Evolutionary conservation across 2,113 vertebrate genomes (phyloP), one percentile per base, ranked within the genome.

Genomic region (Silurus asotus): DNA sequence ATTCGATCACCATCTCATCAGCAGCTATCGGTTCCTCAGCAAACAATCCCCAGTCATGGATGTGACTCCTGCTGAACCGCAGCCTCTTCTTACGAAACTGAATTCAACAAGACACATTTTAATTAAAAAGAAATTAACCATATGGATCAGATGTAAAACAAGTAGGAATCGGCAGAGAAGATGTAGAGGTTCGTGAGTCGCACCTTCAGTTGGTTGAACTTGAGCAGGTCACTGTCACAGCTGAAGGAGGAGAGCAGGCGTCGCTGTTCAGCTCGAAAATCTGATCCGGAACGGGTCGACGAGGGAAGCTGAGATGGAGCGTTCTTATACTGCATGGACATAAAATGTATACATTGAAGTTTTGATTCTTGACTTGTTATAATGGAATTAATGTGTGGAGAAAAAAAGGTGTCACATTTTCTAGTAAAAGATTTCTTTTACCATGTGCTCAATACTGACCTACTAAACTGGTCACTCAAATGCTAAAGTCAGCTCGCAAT

Each of bases 141-240:
- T 51, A 53, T 25, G 74, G 13, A 10, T 51, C 37, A 45, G 37
- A 14, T 70, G 37, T 70, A 55, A 51, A 48, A 49, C 37, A 74
- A 74, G 1, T 5, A 53, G 48, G 51, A 77, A 37, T n/a, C 23
- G 20, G 37, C 37, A 37, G 37, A 37, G 3, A 37, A 37, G 5
- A 4, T 69, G 25, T 45, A 17, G 11, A 69, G 6, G n/a, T 4
- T 8, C 13, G 62, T 3, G 51, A 23, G 28, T 5, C 87, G 88
- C 61, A 99, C 98, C 96, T 99, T 98, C 81, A 99, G 96, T 91
- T 99, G 98, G 95, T 99, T 99, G 92, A 99, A 99, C 93, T 97
- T 98, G 87, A 99, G 96, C 90, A 99, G 94, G 90, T 99, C 98
- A 0, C 98, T 99, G 90, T 99, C 98, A 6, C 97, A 98, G 92